Evolutionary conservation across 2,888 invertebrate genomes (phyloP), one percentile per base, ranked within the genome.

Genomic region (Gnatocerus cornutus): DNA sequence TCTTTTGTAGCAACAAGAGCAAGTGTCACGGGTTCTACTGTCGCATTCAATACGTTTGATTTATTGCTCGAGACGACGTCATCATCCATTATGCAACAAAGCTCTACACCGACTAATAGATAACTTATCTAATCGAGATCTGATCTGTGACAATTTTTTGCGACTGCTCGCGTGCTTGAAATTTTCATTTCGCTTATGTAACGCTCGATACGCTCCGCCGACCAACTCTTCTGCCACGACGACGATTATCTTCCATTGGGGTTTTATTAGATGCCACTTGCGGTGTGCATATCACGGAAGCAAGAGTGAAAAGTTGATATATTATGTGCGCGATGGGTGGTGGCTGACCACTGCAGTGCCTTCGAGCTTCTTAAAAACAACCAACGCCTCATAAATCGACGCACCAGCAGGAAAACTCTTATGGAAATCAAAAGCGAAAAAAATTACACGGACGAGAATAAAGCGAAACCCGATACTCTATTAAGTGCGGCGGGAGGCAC

Each of bases 181-280:
- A 67, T 67, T 67, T 67, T 58, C 61, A 68, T 68, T 68, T 61
- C 43, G 37, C 45, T 68, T 59, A 59, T 46, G 67, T 39, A 66
- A 55, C 43, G 39, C n/a, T 7, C 41, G 41, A 5, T n/a, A 41
- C 41, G 41, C 12, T 41, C 12, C 12, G 6, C 1, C 37, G 37
- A n/a, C 37, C 2, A 37, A 37, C 1, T 37, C 37, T n/a, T 37
- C 37, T 37, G 2, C 37, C 9, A n/a, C 8, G 37, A 2, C 37
- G 3, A n/a, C 8, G 37, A 2, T 7, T 21, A 21, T 21, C 21
- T 21, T 21, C 21, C 1, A 21, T 21, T 21, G 21, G 21, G 21
- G 21, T 21, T 21, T 12, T 8, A 53, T 30, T 53, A 9, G 16
- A 13, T 33, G 27, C 21, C 37, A 45, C 13, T 21, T 37, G 39